Conservation (phyloP, 1,140 invertebrate genomes). For the Aphaenogaster floridana region DNA sequence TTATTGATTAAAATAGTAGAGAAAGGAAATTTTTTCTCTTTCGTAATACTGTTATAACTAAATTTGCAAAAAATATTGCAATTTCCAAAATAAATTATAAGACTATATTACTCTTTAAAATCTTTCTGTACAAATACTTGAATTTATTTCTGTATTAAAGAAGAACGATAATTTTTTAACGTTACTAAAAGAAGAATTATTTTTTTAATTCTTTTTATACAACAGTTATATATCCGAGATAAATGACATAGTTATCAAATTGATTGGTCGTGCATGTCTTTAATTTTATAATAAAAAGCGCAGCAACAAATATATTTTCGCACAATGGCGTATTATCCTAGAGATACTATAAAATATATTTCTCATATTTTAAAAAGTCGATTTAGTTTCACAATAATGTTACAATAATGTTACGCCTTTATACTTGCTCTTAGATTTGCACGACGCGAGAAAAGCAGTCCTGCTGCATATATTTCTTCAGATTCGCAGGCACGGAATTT, state of each 20-base stretch:
- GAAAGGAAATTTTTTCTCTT: neutral
- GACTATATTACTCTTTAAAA: neutral
- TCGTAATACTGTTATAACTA: neutral
- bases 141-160: neutral
- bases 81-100: neutral
- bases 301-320: neutral
- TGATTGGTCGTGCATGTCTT: neutral
- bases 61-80: conserved; percentile 10
- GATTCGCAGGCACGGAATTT: neutral
- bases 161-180: neutral
- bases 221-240: neutral
- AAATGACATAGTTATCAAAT: neutral
- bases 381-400: conserved; percentile 2
- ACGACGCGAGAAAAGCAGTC: neutral
- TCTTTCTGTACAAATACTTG: neutral
- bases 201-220: neutral
- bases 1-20: neutral
- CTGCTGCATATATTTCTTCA: neutral
- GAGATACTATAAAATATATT: neutral
- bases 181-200: neutral
- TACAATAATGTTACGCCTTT: neutral
- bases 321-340: neutral
- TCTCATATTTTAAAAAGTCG: neutral
- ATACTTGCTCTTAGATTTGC: neutral
- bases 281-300: neutral